Evolutionary conservation across 2,888 invertebrate species (phyloP).

Genomic region (Philopedon plagiatum): DNA sequence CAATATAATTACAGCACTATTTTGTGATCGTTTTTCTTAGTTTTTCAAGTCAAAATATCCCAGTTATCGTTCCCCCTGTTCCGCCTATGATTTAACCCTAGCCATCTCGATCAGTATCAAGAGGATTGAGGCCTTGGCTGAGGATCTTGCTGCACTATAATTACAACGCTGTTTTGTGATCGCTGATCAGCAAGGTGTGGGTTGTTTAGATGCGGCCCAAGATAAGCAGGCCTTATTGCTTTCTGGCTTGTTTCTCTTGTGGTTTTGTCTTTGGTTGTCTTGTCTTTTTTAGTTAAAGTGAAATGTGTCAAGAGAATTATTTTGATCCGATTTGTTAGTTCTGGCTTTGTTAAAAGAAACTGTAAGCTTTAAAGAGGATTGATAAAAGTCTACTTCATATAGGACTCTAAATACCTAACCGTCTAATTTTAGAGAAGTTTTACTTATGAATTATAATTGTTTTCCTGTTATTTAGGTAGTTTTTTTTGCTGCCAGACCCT

Average conservation of each 20-base stretch:
- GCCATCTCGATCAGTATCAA: constrained; percentile 28
- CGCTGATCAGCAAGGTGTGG: constrained; percentile 30
- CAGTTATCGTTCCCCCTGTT: not conserved
- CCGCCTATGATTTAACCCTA: constrained; percentile 13
- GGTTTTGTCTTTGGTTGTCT: constrained; percentile 27
- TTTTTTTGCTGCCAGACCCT: too few species aligned
- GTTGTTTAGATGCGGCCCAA: constrained; percentile 27
- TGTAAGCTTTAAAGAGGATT: not conserved
- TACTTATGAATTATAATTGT: too few species aligned
- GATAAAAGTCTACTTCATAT: too few species aligned
- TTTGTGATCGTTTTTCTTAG: constrained; percentile 4
- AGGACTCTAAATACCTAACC: too few species aligned
- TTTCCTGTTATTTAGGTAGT: too few species aligned
- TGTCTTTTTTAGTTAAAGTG: constrained; percentile 1
- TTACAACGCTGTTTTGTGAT: constrained; percentile 28
- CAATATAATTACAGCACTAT: constrained; percentile 27
- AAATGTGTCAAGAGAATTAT: not conserved
- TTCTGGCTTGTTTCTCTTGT: constrained; percentile 27
- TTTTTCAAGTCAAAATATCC: too few species aligned
- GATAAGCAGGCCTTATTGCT: constrained; percentile 33
- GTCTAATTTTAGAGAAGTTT: too few species aligned
- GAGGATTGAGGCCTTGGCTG: constrained; percentile 34
- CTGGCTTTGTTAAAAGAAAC: not conserved
- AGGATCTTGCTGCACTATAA: constrained; percentile 37
- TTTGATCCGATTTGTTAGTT: not conserved